Percentiles rank a stretch among this genome's conserved stretches.
Conservation (phyloP, 2,113 vertebrate species). For the Burhinus oedicnemus region DNA sequence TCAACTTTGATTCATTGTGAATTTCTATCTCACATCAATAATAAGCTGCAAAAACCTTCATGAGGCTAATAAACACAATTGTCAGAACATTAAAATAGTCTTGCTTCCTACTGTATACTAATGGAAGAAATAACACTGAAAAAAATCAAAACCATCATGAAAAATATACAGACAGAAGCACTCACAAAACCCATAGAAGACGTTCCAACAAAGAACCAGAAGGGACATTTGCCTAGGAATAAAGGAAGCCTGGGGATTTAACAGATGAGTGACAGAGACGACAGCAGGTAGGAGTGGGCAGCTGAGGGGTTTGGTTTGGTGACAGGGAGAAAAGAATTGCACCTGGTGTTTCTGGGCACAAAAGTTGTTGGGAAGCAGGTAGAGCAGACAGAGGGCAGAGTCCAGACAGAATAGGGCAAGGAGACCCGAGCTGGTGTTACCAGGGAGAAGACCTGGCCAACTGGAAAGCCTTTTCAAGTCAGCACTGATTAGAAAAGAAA, state of each 20-base stretch:
- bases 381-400: slow-evolving; percentile 1
- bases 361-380: slow-evolving; percentile 1
- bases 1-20: background rate
- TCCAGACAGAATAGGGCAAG: slow-evolving; percentile 20
- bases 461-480: background rate
- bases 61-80: background rate
- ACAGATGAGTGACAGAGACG: slow-evolving; percentile 51
- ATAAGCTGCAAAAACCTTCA: background rate
- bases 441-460: background rate
- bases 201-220: slow-evolving; percentile 56
- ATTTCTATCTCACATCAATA: background rate
- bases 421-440: background rate
- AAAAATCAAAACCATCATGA: background rate
- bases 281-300: slow-evolving; percentile 56
- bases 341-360: slow-evolving; percentile 54
- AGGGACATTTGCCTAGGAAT: slow-evolving; percentile 50
- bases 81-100: background rate
- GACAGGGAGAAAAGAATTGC: slow-evolving; percentile 12
- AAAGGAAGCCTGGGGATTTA: slow-evolving; percentile 56
- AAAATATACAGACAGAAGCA: background rate
- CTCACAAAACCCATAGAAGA: background rate
- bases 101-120: background rate
- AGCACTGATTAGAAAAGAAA: background rate
- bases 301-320: slow-evolving; percentile 45
- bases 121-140: background rate